Conservation (phyloP, 2,888 invertebrate species). For the Buathra laborator region DNA sequence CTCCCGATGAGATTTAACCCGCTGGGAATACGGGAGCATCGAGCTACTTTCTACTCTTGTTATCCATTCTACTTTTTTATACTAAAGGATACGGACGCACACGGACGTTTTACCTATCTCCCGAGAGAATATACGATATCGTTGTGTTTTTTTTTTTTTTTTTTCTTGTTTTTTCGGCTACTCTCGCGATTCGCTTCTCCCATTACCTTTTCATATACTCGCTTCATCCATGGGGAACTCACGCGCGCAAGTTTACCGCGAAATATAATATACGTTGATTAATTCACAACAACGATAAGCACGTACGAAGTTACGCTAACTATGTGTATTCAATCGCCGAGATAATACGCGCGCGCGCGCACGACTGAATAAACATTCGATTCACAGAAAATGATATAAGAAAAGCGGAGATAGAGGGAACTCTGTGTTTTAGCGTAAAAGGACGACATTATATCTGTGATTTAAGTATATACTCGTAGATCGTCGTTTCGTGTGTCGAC, state of each 20-base stretch:
- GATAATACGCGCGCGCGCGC: neutral
- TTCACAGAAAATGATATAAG: neutral
- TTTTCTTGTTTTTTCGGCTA: neutral
- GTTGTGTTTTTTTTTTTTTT: neutral
- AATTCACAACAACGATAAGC: neutral
- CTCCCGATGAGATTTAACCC: slow-evolving; percentile 63
- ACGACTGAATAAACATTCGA: neutral
- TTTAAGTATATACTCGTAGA: neutral
- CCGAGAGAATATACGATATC: neutral
- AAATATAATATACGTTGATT: too few species aligned
- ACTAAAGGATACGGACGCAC: neutral
- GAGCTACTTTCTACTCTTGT: slow-evolving; percentile 29
- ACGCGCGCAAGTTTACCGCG: neutral
- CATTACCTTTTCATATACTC: neutral
- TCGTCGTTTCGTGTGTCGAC: neutral
- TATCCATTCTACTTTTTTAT: slow-evolving; percentile 28
- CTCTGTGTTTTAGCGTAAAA: neutral
- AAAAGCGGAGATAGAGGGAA: neutral
- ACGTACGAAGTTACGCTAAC: neutral
- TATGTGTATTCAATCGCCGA: neutral
- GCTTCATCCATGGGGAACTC: neutral
- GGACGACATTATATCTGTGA: neutral
- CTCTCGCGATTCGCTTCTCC: neutral
- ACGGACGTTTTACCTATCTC: slow-evolving; percentile 5
- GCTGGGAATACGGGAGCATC: slow-evolving; percentile 30